Evolutionary conservation across 2,113 vertebrate genomes (phyloP).

Genomic region (Amblyornis subalaris): DNA sequence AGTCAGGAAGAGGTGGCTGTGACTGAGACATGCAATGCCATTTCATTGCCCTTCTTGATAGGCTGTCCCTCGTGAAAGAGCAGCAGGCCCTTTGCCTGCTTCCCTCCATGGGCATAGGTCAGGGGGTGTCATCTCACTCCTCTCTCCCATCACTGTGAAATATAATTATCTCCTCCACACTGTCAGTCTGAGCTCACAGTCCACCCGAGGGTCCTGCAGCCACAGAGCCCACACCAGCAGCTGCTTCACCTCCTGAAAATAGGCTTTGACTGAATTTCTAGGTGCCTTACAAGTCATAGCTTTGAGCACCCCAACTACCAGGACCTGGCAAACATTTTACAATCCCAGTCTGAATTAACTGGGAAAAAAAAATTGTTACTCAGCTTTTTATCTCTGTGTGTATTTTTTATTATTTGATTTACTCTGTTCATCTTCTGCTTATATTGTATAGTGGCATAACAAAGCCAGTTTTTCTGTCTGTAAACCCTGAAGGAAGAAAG

Average conservation of each 20-base stretch:
- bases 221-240: background rate
- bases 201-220: background rate
- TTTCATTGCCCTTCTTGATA: background rate
- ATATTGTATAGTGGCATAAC: background rate
- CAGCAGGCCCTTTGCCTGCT: background rate
- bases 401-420: background rate
- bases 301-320: background rate
- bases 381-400: background rate
- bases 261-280: background rate
- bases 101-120: rapidly evolving
- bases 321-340: background rate
- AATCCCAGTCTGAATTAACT: background rate
- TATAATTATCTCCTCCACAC: background rate
- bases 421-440: background rate
- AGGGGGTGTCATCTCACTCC: background rate
- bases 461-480: background rate
- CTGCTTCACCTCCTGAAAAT: background rate
- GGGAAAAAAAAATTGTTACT: background rate
- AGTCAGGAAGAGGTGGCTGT: background rate
- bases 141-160: background rate
- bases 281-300: background rate
- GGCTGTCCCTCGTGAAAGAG: background rate
- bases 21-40: background rate
- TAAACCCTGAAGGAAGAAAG: background rate
- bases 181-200: background rate